Conservation (phyloP, 2,113 vertebrate genomes). For the Cyanoderma ruficeps region DNA sequence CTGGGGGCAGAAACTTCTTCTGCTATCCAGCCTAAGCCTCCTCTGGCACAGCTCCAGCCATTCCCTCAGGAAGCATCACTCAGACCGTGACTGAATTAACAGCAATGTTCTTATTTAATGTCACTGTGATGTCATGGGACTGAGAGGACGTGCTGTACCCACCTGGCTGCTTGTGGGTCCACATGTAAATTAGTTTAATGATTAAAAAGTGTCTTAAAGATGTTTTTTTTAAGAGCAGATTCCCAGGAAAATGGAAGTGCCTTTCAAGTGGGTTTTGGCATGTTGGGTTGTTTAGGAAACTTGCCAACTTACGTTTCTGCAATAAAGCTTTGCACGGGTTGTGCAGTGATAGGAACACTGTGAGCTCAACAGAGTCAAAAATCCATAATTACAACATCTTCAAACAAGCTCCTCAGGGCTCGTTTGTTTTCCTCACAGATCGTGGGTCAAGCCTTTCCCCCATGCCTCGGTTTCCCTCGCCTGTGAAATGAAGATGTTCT, state of each 20-base stretch:
- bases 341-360: neutral
- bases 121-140: accelerated
- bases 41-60: neutral
- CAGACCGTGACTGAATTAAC: neutral
- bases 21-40: neutral
- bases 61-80: neutral
- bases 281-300: neutral
- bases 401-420: neutral
- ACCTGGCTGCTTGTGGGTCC: neutral
- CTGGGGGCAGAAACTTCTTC: neutral
- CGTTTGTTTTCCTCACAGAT: neutral
- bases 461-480: neutral
- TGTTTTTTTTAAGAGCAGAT: neutral
- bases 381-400: neutral
- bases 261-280: neutral
- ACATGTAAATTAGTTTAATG: neutral
- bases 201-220: neutral
- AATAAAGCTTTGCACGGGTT: neutral
- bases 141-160: neutral
- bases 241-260: neutral
- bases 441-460: neutral
- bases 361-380: neutral
- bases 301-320: neutral
- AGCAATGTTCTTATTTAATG: neutral
- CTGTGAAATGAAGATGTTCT: neutral